Conservation (phyloP, 1,140 invertebrate species). For the Drosophila parvula region DNA sequence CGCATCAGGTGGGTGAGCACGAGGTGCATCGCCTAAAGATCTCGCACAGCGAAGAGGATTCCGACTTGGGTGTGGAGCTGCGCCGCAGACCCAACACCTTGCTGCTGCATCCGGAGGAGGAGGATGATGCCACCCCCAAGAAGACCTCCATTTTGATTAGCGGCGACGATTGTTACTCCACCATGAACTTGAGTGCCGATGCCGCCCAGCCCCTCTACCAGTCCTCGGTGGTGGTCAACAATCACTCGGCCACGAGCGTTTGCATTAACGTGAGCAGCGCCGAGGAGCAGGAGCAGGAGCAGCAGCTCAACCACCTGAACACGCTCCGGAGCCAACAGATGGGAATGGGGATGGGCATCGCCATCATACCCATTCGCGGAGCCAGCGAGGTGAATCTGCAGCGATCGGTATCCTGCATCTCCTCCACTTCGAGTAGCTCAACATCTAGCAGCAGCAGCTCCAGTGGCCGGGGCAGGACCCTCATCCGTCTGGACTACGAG, state of each 20-base stretch:
- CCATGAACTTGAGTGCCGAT: slow-evolving; percentile 87
- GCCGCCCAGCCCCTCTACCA: slow-evolving; percentile 87
- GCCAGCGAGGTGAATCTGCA: slow-evolving; percentile 69
- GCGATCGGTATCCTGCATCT: slow-evolving; percentile 76
- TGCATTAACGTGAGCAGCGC: slow-evolving; percentile 85
- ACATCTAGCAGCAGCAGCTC: slow-evolving; percentile 65
- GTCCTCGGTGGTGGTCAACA: slow-evolving; percentile 87
- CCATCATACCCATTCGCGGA: slow-evolving; percentile 76
- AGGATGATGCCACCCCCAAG: slow-evolving; percentile 83
- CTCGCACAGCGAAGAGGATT: slow-evolving; percentile 81
- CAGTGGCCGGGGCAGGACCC: slow-evolving; percentile 68
- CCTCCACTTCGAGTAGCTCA: slow-evolving; percentile 77
- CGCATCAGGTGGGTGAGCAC: slow-evolving; percentile 46
- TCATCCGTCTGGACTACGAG: slow-evolving; percentile 76
- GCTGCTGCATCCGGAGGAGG: slow-evolving; percentile 1
- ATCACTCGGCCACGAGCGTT: slow-evolving; percentile 85
- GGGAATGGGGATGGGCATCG: slow-evolving; percentile 37
- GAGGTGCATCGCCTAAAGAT: slow-evolving; percentile 87
- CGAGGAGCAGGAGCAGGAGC: slow-evolving; percentile 65
- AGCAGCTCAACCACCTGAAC: slow-evolving; percentile 79
- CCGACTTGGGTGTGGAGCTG: slow-evolving; percentile 37
- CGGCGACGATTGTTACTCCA: slow-evolving; percentile 89
- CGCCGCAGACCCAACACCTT: slow-evolving; percentile 32
- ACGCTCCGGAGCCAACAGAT: slow-evolving; percentile 66
- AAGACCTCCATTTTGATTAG: slow-evolving; percentile 91